phyloP scores from a whole-genome alignment of 2,113 vertebrate species.

The Vulpes ferrilata region DNA sequence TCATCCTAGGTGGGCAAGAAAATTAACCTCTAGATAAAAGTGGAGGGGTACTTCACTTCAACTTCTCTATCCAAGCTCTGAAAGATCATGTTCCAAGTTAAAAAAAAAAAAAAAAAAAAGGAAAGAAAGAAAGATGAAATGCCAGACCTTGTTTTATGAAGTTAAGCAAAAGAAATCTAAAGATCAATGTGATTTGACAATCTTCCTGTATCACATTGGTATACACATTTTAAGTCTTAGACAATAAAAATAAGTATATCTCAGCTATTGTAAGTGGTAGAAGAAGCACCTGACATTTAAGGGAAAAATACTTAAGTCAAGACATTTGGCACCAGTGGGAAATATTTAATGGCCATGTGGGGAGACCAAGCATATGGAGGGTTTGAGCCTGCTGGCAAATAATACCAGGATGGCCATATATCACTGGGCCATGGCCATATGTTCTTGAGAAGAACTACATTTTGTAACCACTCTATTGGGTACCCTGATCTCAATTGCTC shows the following conservation, averaged over 20 bases:
- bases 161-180: background rate
- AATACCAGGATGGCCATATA: background rate
- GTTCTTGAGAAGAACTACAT: background rate
- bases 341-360: background rate
- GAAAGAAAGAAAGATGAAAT: background rate
- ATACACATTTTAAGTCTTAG: background rate
- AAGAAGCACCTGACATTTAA: background rate
- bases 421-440: background rate
- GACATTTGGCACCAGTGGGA: background rate
- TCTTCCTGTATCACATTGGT: background rate
- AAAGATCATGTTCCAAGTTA: background rate
- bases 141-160: background rate
- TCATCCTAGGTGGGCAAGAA: background rate
- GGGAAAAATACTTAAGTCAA: background rate
- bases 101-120: background rate
- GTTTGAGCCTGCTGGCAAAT: background rate
- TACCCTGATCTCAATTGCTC: background rate
- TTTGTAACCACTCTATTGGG: background rate
- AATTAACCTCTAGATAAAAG: background rate
- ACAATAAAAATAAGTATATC: background rate
- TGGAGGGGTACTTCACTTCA: background rate
- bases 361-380: background rate
- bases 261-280: background rate
- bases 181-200: background rate
- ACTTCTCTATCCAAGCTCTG: background rate